Percentiles rank a stretch among this genome's conserved stretches.
Evolutionary conservation across 2,797 vertebrate genomes (phyloP).

Genomic region (Okamejei kenojei): DNA sequence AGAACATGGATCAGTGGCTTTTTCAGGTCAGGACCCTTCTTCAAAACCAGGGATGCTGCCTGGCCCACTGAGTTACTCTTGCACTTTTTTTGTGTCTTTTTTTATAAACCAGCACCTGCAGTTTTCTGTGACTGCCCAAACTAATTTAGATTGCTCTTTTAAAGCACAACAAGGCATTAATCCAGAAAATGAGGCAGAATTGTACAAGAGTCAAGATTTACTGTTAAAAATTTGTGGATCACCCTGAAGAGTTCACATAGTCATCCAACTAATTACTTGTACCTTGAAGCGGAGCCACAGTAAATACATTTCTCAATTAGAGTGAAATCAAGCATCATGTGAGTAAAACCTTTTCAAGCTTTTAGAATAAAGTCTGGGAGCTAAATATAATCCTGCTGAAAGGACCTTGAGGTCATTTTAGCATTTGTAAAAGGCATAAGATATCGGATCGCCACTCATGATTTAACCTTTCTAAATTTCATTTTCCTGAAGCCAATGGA

Average conservation of each 20-base stretch:
- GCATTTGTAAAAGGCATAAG: not conserved
- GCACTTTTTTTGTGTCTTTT: too few species aligned
- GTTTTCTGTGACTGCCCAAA: not conserved
- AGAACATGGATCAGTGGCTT: too few species aligned
- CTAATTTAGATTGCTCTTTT: not conserved
- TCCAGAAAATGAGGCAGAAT: not conserved
- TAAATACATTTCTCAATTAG: constrained; percentile 10
- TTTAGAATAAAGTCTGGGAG: not conserved
- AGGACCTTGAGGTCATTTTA: not conserved
- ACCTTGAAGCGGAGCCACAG: not conserved
- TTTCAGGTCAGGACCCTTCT: too few species aligned
- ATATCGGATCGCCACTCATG: not conserved
- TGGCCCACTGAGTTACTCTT: too few species aligned
- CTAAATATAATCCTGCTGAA: not conserved
- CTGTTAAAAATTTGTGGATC: not conserved
- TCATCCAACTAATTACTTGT: not conserved
- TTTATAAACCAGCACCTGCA: too few species aligned
- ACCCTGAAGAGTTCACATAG: not conserved
- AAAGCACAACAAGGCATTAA: constrained; percentile 21
- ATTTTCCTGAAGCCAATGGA: not conserved
- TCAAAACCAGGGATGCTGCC: too few species aligned
- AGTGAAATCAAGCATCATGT: not conserved
- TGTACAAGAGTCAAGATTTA: constrained; percentile 24
- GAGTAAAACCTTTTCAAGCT: not conserved
- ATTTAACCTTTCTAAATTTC: not conserved